Evolutionary conservation across 2,888 invertebrate species (phyloP).

Genomic region (Hirtodrosophila trivittata): DNA sequence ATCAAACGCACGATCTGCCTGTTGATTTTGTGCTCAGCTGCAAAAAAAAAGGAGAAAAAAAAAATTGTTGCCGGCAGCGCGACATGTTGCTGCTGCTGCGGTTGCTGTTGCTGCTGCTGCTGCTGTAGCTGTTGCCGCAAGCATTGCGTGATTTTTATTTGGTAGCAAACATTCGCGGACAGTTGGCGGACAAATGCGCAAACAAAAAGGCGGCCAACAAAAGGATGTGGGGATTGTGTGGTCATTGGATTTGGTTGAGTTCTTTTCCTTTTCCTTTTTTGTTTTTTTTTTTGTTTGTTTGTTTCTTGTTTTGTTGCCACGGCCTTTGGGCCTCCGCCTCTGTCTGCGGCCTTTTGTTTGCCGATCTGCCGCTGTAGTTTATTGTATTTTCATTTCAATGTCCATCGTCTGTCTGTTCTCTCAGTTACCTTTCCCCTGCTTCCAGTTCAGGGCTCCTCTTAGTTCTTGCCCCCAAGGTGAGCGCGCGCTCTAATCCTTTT

Average conservation of each 20-base stretch:
- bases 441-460: not conserved
- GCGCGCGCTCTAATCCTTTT: constrained; percentile 71
- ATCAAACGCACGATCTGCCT: constrained; percentile 82
- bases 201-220: constrained; percentile 51
- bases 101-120: constrained; percentile 15
- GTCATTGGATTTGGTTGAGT: constrained; percentile 47
- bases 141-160: constrained; percentile 69
- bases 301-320: constrained; percentile 26
- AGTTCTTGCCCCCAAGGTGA: constrained; percentile 40
- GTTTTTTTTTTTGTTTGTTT: constrained; percentile 30
- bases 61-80: constrained; percentile 32
- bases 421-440: not conserved
- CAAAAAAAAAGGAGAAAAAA: constrained; percentile 18
- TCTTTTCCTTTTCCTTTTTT: constrained; percentile 38
- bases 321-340: constrained; percentile 41
- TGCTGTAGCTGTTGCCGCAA: constrained; percentile 40
- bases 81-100: constrained; percentile 49
- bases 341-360: constrained; percentile 58
- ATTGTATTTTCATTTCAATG: constrained; percentile 75
- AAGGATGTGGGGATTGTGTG: constrained; percentile 69
- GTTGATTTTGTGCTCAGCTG: constrained; percentile 61
- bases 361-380: constrained; percentile 57
- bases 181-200: constrained; percentile 42
- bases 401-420: constrained; percentile 50
- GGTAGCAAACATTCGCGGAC: constrained; percentile 71